Base-by-base conservation (phyloP, 1,140 invertebrate species). In the Nephila pilipes region DNA sequence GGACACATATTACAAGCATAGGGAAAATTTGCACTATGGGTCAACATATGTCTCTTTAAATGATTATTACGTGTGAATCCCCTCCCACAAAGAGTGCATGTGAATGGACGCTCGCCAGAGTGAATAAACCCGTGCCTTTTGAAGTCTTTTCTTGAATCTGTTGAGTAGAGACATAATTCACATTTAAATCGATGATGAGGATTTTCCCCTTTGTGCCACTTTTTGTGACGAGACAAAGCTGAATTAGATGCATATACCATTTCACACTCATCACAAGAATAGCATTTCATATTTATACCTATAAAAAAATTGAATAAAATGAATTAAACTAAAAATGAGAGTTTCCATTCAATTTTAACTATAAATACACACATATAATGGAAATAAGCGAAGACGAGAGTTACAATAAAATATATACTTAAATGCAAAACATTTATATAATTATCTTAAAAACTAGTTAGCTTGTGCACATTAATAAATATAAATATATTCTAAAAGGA, bases 161-260 rank as follows among this genome's bases (percentile, higher is more conserved):
- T 93, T 16, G 91, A 93, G 32, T 93, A 93, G 10, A 93, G 63
- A 32, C 91, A 93, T 3, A 93, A 58, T 38, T 93, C 91, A 60
- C 91, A 93, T 29, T 36, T 87, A 46, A 93, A 93, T 12, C 91
- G 63, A 60, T 93, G 91, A 22, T 87, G 83, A 18, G 83, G 91
- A 54, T 93, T 93, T 38, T 20, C 91, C 22, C 91, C 91, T 87
- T 80, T 93, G 54, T 93, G 91, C 91, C 91, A 93, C 46, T 93
- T 93, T 80, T 93, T 93, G 58, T 93, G 91, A 46, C 91, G 91
- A 18, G 91, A 93, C 8, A 93, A 60, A 38, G 91, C 91, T 8
- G 91, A 93, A 46, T 93, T 93, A n/a, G 91, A 93, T 29, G 91
- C 91, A 63, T 93, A 93, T 46, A 93, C 91, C 91, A 93, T 93